Conservation (phyloP, 2,113 vertebrate genomes). For the Etia nguti region DNA sequence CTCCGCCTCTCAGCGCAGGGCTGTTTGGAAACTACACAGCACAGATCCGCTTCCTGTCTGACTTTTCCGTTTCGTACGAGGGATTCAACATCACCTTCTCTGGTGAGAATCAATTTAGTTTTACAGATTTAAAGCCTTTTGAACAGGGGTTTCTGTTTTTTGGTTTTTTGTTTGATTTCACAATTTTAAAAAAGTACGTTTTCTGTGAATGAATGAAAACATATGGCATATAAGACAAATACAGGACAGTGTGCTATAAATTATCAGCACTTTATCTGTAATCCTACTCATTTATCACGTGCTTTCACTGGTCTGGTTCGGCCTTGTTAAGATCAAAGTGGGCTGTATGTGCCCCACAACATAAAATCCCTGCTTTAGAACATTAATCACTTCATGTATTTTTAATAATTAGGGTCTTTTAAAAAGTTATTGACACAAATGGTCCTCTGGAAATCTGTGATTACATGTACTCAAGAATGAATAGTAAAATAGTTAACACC, state of each 20-base stretch:
- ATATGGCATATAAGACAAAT: neutral
- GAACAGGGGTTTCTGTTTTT: neutral
- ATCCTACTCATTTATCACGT: neutral
- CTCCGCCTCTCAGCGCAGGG: slow-evolving; percentile 86
- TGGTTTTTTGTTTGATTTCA: fast-evolving
- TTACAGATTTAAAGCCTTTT: neutral
- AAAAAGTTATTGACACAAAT: neutral
- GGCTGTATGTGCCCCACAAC: neutral
- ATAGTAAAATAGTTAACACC: neutral
- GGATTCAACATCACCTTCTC: slow-evolving; percentile 99
- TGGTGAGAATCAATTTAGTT: slow-evolving; percentile 66
- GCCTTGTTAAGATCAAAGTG: neutral
- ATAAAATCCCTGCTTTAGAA: neutral
- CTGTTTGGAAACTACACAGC: slow-evolving; percentile 95
- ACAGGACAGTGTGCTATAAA: neutral
- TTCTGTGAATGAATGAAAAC: neutral
- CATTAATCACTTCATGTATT: neutral
- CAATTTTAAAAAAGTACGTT: neutral
- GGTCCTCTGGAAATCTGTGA: neutral
- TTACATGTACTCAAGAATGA: neutral
- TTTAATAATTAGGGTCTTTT: neutral
- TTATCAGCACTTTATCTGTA: neutral
- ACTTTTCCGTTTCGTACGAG: slow-evolving; percentile 98
- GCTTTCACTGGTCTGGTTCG: neutral
- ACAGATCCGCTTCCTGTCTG: slow-evolving; percentile 94